Evolutionary conservation across 2,113 vertebrate species (phyloP).

Genomic region (Oenanthe oenanthe): DNA sequence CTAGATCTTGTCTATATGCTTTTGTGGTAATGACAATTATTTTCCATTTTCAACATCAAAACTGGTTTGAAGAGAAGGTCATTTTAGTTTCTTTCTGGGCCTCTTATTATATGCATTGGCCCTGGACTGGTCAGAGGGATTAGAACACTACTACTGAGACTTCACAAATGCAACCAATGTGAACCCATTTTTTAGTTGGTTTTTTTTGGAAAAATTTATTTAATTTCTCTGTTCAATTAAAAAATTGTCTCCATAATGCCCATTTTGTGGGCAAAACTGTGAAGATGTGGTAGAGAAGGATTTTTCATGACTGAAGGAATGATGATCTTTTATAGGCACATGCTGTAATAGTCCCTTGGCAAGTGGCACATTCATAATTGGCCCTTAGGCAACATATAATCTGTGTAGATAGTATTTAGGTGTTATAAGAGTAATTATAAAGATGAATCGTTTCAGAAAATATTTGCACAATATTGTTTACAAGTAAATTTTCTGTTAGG

Average conservation of each 20-base stretch:
- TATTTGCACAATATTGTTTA: not conserved
- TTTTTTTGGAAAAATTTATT: not conserved
- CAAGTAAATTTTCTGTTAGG: not conserved
- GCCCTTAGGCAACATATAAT: conserved; percentile 35
- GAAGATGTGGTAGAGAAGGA: not conserved
- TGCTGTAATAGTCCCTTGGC: not conserved
- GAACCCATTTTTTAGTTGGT: not conserved
- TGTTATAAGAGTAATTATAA: not conserved
- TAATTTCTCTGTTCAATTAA: not conserved
- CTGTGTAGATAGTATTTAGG: conserved; percentile 19
- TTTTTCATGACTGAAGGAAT: not conserved
- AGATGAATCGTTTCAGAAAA: conserved; percentile 1
- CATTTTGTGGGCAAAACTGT: not conserved
- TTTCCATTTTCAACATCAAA: not conserved
- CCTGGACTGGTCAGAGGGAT: not conserved
- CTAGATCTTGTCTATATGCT: not conserved
- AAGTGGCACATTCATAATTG: conserved; percentile 28
- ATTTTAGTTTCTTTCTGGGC: not conserved
- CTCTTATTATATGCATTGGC: not conserved
- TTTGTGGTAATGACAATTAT: not conserved
- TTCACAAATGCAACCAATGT: not conserved
- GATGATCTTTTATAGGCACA: not conserved
- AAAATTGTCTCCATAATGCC: not conserved
- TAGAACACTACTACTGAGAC: not conserved
- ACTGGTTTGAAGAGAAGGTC: not conserved